These are phyloP conservation scores for Gymnodraco acuticeps DNA, from an alignment of 2,797 vertebrate species.

Conservation along the genomic window DNA sequence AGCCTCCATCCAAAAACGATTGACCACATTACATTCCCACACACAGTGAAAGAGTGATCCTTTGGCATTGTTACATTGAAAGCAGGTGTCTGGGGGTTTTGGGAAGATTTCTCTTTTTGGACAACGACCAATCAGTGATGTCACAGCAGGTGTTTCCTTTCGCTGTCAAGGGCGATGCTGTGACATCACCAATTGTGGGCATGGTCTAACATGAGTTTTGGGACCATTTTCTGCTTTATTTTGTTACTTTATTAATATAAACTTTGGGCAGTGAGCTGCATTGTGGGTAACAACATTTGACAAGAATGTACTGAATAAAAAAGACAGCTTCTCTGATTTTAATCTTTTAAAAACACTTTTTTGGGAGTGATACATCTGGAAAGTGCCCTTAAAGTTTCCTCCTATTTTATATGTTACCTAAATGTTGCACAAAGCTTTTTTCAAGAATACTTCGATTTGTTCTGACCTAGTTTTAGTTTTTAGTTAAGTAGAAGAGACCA, in stretches of 20 bases:
- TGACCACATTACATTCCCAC: too few relatives aligned
- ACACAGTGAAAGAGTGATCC: too few relatives aligned
- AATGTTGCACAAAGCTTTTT: not conserved
- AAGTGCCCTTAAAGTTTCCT: not conserved
- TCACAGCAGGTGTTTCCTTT: slow-evolving; percentile 50
- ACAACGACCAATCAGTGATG: not conserved
- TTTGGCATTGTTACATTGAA: too few relatives aligned
- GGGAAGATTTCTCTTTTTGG: not conserved
- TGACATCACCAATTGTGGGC: slow-evolving; percentile 6
- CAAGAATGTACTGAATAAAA: not conserved
- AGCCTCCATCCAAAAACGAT: too few relatives aligned
- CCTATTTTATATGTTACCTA: not conserved
- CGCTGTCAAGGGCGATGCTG: slow-evolving; percentile 7
- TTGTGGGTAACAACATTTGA: not conserved
- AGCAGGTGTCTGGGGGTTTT: too few relatives aligned
- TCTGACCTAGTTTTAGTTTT: not conserved
- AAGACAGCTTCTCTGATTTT: not conserved
- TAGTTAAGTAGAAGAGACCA: not conserved
- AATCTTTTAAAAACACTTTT: not conserved
- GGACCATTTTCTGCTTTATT: not conserved
- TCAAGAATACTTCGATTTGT: not conserved
- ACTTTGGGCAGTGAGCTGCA: not conserved
- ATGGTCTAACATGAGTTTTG: not conserved
- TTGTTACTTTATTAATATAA: too few relatives aligned
- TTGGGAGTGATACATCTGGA: too few relatives aligned